A percentile compares a stretch with the other conserved stretches of the same genome.
phyloP scores from a whole-genome alignment of 2,888 invertebrate genomes.

The Cheilosia vernalis region DNA sequence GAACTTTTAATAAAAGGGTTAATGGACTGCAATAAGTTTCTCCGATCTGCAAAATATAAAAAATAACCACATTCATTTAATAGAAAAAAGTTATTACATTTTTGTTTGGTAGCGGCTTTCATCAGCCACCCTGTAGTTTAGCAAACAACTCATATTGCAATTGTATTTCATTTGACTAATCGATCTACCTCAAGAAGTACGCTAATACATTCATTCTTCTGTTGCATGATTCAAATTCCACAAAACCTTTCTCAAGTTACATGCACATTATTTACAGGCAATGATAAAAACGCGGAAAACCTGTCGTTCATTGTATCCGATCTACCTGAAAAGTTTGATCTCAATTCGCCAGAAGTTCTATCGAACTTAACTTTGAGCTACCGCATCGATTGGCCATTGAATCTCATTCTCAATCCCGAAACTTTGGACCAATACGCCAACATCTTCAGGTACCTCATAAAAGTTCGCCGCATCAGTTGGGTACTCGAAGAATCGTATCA shows the following conservation, averaged over 20 bases:
- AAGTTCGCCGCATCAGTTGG: slow-evolving; percentile 90
- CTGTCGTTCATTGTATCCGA: slow-evolving; percentile 87
- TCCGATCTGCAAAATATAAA: too few species aligned
- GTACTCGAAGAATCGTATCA: slow-evolving; percentile 89
- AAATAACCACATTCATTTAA: too few species aligned
- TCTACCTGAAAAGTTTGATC: slow-evolving; percentile 86
- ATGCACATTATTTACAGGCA: slow-evolving; percentile 81
- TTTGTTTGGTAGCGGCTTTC: too few species aligned
- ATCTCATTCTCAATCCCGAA: slow-evolving; percentile 89
- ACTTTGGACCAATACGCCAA: slow-evolving; percentile 88
- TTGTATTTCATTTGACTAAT: too few species aligned
- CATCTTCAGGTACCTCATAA: slow-evolving; percentile 90
- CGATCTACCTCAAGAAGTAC: too few species aligned
- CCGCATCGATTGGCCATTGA: slow-evolving; percentile 90
- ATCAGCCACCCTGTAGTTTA: too few species aligned
- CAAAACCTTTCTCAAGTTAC: background rate
- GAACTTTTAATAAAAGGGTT: too few species aligned
- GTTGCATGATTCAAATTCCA: too few species aligned
- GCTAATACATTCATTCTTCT: too few species aligned
- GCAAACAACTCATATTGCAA: too few species aligned
- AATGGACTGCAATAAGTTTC: too few species aligned
- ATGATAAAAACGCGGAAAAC: slow-evolving; percentile 86
- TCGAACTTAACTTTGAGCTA: slow-evolving; percentile 89
- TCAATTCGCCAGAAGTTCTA: slow-evolving; percentile 87
- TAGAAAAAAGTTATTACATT: too few species aligned